These are phyloP conservation scores for Phenacoccus solenopsis DNA, from an alignment of 1,140 invertebrate genomes.

Conservation along the genomic window DNA sequence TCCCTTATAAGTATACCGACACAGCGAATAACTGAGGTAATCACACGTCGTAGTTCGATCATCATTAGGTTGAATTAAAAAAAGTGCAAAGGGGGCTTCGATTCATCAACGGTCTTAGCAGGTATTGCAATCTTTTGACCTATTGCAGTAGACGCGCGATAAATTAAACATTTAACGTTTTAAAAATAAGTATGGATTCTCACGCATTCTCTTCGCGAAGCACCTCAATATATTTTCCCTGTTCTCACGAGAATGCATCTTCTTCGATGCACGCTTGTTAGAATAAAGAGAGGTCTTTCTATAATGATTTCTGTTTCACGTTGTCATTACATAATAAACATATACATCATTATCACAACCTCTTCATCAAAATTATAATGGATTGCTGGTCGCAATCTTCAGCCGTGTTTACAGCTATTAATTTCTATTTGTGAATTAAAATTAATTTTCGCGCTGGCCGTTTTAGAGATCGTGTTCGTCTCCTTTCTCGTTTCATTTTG, in stretches of 20 bases:
- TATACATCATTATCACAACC: not conserved
- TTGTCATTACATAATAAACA: conserved; percentile 3
- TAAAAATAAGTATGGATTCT: not conserved
- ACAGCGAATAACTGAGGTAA: not conserved
- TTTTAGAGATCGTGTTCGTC: not conserved
- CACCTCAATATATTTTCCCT: not conserved
- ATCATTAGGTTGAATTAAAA: too few species aligned
- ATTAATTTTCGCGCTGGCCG: not conserved
- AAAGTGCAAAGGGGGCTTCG: not conserved
- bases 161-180: conserved; percentile 3
- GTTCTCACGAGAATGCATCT: conserved; percentile 1
- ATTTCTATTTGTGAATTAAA: not conserved
- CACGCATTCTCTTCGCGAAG: not conserved
- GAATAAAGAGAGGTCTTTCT: not conserved
- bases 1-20: not conserved
- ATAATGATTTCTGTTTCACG: conserved; percentile 2
- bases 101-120: not conserved
- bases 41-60: not conserved
- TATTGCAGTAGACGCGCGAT: not conserved
- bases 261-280: not conserved
- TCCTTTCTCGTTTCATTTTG: not conserved
- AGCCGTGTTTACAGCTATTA: not conserved
- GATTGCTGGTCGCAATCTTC: not conserved
- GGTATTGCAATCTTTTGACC: conserved; percentile 1
- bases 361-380: not conserved